Base-by-base conservation (phyloP, 23 tunicate species). In the Trididemnum clinides region DNA sequence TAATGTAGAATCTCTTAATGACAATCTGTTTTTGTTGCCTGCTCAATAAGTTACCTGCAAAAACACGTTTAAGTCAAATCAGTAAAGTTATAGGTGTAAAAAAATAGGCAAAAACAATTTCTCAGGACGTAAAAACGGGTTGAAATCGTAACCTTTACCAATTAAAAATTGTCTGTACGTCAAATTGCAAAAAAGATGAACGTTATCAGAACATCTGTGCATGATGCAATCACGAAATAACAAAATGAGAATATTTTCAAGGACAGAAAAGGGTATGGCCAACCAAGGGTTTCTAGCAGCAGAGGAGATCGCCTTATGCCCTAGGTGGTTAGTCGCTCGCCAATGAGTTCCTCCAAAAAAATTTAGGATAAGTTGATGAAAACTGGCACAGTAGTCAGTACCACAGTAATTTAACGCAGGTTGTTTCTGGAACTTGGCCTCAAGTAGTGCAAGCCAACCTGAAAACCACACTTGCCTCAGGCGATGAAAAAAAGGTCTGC, bases 251-350 rank as follows among this genome's bases (percentile, higher is more conserved):
- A 37, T 37, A 51, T 78, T 78, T 78, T 51, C 83, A 51, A 28
- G 30, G 83, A 78, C 83, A 78, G 83, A 50, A 51, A 78, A 78
- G 51, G 66, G 26, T 78, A 38, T 78, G 83, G 65, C 36, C 34
- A 66, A 78, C 83, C 66, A 27, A 73, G 30, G 30, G 83, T 78
- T 78, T 18, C 83, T 25, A 78, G 36, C 83, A 51, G 83, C 83
- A 78, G 37, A 78, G 50, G 51, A 54, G 83, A 78, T 66, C 65
- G 65, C 66, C 39, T 78, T 51, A 26, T 78, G 83, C 65, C 7
- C 51, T 22, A 19, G 80, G 57, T 51, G 18, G 38, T 78, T 50
- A 78, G 34, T 78, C 66, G 19, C 66, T 78, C 25, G 2, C 83
- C 80, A 73, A 73, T 73, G 57, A 73, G 80, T 73, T 36, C 80